Conservation (phyloP, 2,888 invertebrate species). For the Pandemis corylana region DNA sequence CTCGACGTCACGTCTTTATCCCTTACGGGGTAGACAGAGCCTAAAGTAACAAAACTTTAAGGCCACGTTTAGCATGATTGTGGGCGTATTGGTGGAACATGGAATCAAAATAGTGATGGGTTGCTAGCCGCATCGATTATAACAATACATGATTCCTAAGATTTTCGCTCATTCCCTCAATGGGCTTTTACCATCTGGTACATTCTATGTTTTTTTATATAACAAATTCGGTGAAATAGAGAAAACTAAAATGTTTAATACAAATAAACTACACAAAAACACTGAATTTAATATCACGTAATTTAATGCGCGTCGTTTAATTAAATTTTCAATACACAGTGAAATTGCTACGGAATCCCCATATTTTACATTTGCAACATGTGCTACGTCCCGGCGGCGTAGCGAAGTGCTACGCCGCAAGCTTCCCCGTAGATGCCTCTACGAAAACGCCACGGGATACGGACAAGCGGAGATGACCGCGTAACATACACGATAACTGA, state of each 20-base stretch:
- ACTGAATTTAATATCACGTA: not conserved
- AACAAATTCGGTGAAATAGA: no score
- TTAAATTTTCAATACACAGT: not conserved
- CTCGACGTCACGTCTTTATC: no score
- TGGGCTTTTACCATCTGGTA: no score
- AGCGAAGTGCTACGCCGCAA: slow-evolving; percentile 46
- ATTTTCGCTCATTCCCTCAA: no score
- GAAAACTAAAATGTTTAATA: not conserved
- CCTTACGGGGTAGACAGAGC: no score
- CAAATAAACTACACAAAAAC: not conserved
- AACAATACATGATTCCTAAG: no score
- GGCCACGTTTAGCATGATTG: no score
- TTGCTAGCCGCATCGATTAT: no score
- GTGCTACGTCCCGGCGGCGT: slow-evolving; percentile 29
- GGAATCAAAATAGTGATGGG: no score
- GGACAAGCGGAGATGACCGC: slow-evolving; percentile 4
- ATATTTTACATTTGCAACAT: slow-evolving; percentile 24
- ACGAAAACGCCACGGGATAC: slow-evolving; percentile 1
- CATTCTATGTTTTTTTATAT: no score
- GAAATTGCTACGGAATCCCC: not conserved
- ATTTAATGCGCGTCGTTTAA: not conserved
- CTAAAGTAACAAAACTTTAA: no score
- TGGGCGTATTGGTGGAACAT: no score
- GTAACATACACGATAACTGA: not conserved
- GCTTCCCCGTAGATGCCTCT: slow-evolving; percentile 43